phyloP scores from a whole-genome alignment of 2,113 vertebrate species.

The Pao palembangensis region DNA sequence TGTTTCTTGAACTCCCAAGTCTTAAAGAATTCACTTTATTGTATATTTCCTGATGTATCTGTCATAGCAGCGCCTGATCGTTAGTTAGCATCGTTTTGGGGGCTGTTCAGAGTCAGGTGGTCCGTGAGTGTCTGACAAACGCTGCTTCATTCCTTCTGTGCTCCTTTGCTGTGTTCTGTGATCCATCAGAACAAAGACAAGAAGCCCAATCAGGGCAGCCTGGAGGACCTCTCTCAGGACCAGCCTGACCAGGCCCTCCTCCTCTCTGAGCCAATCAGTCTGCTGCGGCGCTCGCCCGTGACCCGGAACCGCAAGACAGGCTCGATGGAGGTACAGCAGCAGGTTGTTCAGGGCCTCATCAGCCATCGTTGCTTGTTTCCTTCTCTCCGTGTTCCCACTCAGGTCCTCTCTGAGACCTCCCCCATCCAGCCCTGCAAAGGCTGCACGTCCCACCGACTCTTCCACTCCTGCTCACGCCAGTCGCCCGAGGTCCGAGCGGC shows the following conservation, averaged over 20 bases:
- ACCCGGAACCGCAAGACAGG: conserved; percentile 87
- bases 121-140: too few species aligned
- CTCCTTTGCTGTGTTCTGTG: too few species aligned
- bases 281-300: conserved; percentile 82
- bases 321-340: conserved; percentile 89
- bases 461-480: conserved; percentile 86
- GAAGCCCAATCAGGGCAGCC: conserved; percentile 85
- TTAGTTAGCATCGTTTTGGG: too few species aligned
- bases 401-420: conserved; percentile 92
- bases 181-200: conserved; percentile 84
- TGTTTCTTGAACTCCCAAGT: too few species aligned
- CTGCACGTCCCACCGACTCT: conserved; percentile 84
- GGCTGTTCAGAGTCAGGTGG: too few species aligned
- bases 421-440: conserved; percentile 75
- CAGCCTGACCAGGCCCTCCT: conserved; percentile 75
- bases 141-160: too few species aligned
- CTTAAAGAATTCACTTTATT: too few species aligned
- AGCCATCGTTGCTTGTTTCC: conserved; percentile 3
- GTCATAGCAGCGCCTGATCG: too few species aligned
- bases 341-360: neutral
- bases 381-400: conserved; percentile 37
- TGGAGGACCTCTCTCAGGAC: conserved; percentile 85
- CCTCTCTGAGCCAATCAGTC: conserved; percentile 74
- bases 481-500: conserved; percentile 87
- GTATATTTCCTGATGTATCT: too few species aligned